These are phyloP conservation scores for Copidosoma floridanum DNA, from an alignment of 1,140 invertebrate genomes.

Conservation along the genomic window DNA sequence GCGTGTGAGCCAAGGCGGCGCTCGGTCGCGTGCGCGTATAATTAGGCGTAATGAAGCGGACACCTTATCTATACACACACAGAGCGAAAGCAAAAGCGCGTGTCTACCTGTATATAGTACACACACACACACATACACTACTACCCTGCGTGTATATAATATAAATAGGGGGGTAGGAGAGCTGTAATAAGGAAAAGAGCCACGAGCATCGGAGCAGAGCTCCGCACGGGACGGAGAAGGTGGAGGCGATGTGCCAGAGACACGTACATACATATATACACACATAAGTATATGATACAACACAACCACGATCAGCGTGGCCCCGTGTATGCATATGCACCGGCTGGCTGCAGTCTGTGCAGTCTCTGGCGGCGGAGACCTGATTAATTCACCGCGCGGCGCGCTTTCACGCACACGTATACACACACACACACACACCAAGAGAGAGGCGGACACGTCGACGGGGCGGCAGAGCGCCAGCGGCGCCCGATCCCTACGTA, in stretches of 20 bases:
- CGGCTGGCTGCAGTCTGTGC: background rate
- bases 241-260: no score
- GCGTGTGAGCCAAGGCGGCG: no score
- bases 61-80: slow-evolving; percentile 39
- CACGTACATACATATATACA: no score
- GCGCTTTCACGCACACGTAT: background rate
- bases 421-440: background rate
- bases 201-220: slow-evolving; percentile 14
- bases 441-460: background rate
- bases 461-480: slow-evolving; percentile 12
- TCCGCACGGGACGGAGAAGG: background rate
- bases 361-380: slow-evolving; percentile 10
- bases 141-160: no score
- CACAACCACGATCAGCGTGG: no score
- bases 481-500: slow-evolving; percentile 20
- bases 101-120: no score
- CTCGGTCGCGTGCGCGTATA: slow-evolving; percentile 35
- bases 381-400: slow-evolving; percentile 24
- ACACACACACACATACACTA: no score
- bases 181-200: background rate
- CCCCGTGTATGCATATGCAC: no score
- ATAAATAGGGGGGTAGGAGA: no score
- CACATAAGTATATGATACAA: no score
- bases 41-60: slow-evolving; percentile 51
- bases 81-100: no score